Percentiles rank a stretch among this genome's conserved stretches.
Conservation (phyloP, 1,140 invertebrate species). For the Tetramorium parvispinum region DNA sequence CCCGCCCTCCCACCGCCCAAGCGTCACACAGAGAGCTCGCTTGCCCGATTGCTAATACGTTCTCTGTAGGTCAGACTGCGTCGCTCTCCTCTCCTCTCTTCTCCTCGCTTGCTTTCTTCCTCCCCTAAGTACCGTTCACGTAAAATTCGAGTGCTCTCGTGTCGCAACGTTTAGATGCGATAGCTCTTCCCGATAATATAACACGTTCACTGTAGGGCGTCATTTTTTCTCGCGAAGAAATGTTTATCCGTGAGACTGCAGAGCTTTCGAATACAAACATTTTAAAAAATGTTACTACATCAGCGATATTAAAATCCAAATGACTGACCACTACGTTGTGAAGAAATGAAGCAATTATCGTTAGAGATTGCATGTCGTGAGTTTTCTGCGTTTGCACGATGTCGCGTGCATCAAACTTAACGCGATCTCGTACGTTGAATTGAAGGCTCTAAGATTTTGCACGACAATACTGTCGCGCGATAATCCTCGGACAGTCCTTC, state of each 20-base stretch:
- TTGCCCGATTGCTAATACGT: neutral
- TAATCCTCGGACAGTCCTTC: slow-evolving; percentile 1
- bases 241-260: neutral
- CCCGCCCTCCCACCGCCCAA: too few relatives aligned
- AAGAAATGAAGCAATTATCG: neutral
- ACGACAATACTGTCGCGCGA: neutral
- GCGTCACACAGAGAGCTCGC: neutral
- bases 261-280: neutral
- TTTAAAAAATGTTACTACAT: neutral
- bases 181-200: slow-evolving; percentile 1
- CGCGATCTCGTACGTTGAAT: neutral
- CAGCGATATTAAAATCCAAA: neutral
- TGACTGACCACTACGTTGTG: neutral
- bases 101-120: slow-evolving; percentile 13
- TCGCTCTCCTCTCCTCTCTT: neutral
- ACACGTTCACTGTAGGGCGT: neutral
- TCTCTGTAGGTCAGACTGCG: slow-evolving; percentile 34
- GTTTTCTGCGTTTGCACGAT: neutral
- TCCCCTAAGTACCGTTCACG: neutral
- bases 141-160: neutral
- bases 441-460: neutral
- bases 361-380: neutral
- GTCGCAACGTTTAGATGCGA: neutral
- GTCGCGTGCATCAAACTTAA: neutral
- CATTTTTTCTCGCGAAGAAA: neutral